phyloP scores from a whole-genome alignment of 2,888 invertebrate species.

The Hirtodrosophila alboralis region DNA sequence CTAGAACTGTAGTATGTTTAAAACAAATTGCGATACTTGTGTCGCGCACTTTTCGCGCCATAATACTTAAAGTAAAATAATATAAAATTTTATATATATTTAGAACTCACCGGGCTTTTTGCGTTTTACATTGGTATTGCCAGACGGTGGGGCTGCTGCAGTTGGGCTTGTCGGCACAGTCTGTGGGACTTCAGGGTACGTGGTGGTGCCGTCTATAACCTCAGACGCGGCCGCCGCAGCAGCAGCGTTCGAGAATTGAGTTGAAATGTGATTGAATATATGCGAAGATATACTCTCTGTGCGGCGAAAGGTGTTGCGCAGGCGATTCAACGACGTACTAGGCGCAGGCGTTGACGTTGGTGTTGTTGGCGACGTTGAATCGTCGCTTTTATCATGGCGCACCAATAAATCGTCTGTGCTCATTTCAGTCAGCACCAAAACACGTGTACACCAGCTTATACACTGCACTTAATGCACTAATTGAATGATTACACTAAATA shows the following conservation, averaged over 20 bases:
- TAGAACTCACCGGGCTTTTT: constrained; percentile 78
- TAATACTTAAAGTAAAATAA: background rate
- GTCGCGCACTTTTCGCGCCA: no score
- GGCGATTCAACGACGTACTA: constrained; percentile 77
- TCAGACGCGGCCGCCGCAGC: constrained; percentile 76
- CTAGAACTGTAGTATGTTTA: background rate
- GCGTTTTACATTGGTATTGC: constrained; percentile 53
- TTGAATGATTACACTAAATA: background rate
- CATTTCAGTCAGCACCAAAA: constrained; percentile 59
- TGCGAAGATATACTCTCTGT: constrained; percentile 82
- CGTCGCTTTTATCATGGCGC: constrained; percentile 82
- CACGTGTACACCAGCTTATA: constrained; percentile 8
- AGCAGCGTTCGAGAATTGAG: constrained; percentile 79
- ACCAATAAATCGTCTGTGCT: constrained; percentile 80
- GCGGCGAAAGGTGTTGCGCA: constrained; percentile 83
- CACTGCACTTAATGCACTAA: constrained; percentile 3
- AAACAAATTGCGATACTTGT: no score
- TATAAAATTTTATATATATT: background rate
- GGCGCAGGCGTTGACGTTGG: constrained; percentile 49
- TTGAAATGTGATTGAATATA: constrained; percentile 79
- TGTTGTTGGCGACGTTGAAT: constrained; percentile 55
- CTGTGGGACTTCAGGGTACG: constrained; percentile 52
- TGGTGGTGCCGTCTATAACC: constrained; percentile 75
- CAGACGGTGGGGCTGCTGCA: no score
- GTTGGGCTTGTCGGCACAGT: constrained; percentile 22